phyloP scores from a whole-genome alignment of 1,140 invertebrate species.

The Agrilus planipennis region DNA sequence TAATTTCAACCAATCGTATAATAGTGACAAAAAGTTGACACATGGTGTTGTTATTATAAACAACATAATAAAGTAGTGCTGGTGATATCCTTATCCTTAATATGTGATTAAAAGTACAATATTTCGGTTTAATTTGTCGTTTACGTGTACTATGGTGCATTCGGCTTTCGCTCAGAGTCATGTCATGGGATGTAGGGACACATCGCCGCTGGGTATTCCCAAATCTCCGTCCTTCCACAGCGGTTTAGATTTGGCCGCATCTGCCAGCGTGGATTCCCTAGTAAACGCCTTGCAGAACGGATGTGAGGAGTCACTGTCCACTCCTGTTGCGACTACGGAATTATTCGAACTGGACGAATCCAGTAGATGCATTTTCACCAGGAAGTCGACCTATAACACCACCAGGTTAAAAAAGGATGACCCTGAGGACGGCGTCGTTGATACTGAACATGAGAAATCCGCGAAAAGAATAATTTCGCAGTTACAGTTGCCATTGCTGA shows the following conservation, averaged over 20 bases:
- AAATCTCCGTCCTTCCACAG: conserved; percentile 77
- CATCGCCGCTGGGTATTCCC: conserved; percentile 53
- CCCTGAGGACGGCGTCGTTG: no score
- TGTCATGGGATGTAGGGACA: conserved; percentile 41
- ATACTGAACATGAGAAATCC: not conserved
- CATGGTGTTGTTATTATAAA: no score
- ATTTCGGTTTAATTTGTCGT: no score
- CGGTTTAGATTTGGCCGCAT: conserved; percentile 62
- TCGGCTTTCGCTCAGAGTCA: conserved; percentile 40
- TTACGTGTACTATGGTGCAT: conserved; percentile 35
- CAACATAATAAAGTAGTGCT: no score
- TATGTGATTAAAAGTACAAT: no score
- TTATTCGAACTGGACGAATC: conserved; percentile 4
- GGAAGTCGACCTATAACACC: not conserved
- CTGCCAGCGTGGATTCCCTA: conserved; percentile 37
- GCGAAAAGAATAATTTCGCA: not conserved
- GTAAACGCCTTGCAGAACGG: no score
- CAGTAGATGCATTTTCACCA: not conserved
- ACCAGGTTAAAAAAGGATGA: not conserved
- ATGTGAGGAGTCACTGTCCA: no score
- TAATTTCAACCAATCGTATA: no score
- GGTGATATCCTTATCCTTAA: no score
- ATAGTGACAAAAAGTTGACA: no score
- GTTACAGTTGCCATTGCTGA: conserved; percentile 1
- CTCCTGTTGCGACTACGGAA: no score